These are phyloP conservation scores for Pseudorectes ferrugineus DNA, from an alignment of 2,113 vertebrate genomes.

Conservation along the genomic window DNA sequence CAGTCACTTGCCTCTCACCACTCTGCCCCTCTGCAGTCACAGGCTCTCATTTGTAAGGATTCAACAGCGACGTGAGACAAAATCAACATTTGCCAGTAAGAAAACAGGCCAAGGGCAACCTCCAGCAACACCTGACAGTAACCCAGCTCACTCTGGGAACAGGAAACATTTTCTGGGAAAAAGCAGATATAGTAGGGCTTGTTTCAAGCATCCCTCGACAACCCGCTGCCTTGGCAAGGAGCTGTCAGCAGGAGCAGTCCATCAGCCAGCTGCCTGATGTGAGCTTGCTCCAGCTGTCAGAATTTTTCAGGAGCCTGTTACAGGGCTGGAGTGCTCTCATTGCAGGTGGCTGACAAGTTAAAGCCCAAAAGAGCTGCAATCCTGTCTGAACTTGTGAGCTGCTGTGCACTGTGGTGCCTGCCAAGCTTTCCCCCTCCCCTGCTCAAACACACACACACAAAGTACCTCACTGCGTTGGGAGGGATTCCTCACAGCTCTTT, in stretches of 20 bases:
- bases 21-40: background rate
- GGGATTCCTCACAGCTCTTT: background rate
- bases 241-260: background rate
- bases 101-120: background rate
- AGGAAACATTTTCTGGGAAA: background rate
- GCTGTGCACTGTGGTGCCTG: accelerated
- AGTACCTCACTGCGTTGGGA: background rate
- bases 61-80: background rate
- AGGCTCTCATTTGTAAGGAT: background rate
- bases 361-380: background rate
- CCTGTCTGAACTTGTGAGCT: background rate
- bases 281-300: background rate
- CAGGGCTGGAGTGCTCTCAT: background rate
- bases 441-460: background rate
- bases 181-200: background rate
- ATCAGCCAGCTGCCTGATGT: background rate
- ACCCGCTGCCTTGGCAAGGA: background rate
- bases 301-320: background rate
- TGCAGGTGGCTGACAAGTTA: background rate
- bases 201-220: background rate
- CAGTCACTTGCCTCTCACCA: background rate
- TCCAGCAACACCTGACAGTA: background rate
- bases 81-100: background rate
- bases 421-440: background rate
- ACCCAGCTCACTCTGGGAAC: background rate